These are phyloP conservation scores for Zaprionus ghesquierei DNA, from an alignment of 1,140 invertebrate genomes.

Conservation along the genomic window DNA sequence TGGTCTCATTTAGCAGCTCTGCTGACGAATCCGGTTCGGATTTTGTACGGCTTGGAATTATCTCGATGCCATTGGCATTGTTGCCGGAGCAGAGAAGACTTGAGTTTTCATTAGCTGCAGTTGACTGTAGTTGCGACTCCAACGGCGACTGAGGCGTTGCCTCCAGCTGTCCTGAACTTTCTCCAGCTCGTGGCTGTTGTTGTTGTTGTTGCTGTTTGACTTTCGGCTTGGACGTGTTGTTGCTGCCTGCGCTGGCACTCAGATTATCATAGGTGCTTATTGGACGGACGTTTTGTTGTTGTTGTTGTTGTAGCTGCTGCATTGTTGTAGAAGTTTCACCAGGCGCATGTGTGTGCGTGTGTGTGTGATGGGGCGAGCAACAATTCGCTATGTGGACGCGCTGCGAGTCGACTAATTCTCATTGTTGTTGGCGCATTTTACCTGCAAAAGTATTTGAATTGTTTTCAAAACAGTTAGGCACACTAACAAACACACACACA, in stretches of 20 bases:
- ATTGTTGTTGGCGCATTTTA: constrained; percentile 7
- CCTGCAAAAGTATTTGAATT: neutral
- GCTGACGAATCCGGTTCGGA: constrained; percentile 25
- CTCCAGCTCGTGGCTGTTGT: constrained; percentile 2
- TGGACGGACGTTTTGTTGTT: constrained; percentile 55
- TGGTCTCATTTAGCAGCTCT: constrained; percentile 55
- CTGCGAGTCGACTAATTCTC: neutral
- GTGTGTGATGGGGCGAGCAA: neutral
- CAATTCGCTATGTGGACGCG: neutral
- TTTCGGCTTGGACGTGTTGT: constrained; percentile 7
- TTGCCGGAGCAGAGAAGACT: neutral
- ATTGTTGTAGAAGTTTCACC: neutral
- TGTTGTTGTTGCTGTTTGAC: constrained; percentile 17
- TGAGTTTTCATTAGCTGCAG: neutral
- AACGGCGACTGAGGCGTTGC: neutral
- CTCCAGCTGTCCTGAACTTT: constrained; percentile 19
- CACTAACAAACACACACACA: neutral
- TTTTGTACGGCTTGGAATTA: neutral
- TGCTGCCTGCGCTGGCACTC: constrained; percentile 24
- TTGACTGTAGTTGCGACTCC: neutral
- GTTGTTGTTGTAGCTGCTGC: neutral
- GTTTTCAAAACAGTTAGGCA: neutral
- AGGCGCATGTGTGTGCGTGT: neutral
- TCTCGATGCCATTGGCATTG: neutral
- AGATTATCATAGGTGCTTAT: constrained; percentile 80